phyloP scores from a whole-genome alignment of 2,888 invertebrate genomes.

The Leucozona laternaria region DNA sequence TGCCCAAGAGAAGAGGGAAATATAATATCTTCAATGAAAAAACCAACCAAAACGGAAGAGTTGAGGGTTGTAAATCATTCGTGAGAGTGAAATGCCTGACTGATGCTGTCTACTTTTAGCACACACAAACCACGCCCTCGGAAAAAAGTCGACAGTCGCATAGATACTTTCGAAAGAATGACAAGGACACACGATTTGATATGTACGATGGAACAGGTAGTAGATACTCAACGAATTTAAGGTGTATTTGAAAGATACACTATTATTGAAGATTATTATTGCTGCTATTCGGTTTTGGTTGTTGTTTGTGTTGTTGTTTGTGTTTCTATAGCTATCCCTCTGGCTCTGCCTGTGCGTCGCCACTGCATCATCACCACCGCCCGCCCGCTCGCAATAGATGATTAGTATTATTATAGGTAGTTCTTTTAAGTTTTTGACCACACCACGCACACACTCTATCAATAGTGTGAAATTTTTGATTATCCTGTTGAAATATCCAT shows the following conservation, averaged over 20 bases:
- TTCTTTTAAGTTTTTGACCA: conserved; percentile 59
- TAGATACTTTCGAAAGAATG: not conserved
- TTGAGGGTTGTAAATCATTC: conserved; percentile 77
- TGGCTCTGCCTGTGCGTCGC: not conserved
- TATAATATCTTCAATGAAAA: conserved; percentile 54
- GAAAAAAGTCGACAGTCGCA: conserved; percentile 47
- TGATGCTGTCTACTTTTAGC: conserved; percentile 71
- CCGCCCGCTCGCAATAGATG: conserved; percentile 15
- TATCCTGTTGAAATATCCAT: conserved; percentile 73
- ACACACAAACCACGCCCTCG: conserved; percentile 48
- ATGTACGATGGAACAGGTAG: conserved; percentile 77
- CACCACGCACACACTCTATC: conserved; percentile 54
- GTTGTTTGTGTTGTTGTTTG: conserved; percentile 29
- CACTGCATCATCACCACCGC: not conserved
- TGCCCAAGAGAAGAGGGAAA: conserved; percentile 41
- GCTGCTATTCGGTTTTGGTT: conserved; percentile 54
- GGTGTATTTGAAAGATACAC: conserved; percentile 46
- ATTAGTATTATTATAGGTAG: conserved; percentile 52
- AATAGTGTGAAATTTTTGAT: conserved; percentile 68
- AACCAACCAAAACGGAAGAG: conserved; percentile 76
- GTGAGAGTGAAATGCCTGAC: conserved; percentile 54
- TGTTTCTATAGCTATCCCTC: not conserved
- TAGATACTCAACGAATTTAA: conserved; percentile 42
- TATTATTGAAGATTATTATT: conserved; percentile 71
- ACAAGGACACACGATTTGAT: conserved; percentile 27